Evolutionary conservation across 2,797 vertebrate species (phyloP).

Genomic region (Psittacula derbiana): DNA sequence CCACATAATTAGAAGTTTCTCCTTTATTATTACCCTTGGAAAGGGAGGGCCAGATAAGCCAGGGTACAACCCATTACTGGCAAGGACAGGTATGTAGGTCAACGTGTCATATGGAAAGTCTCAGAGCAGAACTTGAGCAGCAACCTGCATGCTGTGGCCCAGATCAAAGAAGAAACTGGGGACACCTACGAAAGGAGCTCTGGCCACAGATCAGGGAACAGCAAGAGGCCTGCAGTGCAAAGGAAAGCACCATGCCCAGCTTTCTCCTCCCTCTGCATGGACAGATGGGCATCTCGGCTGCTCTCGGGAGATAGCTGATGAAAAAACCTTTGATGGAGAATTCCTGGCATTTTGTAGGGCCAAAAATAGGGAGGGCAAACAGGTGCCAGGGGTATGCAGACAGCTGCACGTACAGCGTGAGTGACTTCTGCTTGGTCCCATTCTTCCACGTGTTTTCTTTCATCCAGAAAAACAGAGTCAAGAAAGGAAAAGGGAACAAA

Average conservation of each 20-base stretch:
- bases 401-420: neutral
- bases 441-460: neutral
- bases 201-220: neutral
- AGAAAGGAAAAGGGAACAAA: neutral
- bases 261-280: neutral
- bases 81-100: constrained; percentile 40
- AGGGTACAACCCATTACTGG: neutral
- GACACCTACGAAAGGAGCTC: neutral
- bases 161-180: neutral
- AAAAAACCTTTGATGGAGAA: neutral
- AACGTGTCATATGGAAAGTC: neutral
- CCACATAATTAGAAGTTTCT: neutral
- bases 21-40: neutral
- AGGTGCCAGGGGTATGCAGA: neutral
- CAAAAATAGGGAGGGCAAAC: neutral
- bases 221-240: neutral
- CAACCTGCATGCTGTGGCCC: neutral
- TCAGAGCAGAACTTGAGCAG: neutral
- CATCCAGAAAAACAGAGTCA: neutral
- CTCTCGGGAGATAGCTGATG: neutral
- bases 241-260: neutral
- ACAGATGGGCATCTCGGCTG: neutral
- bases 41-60: neutral
- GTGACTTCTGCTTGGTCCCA: neutral
- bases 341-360: neutral